Evolutionary conservation across 1,140 invertebrate genomes (phyloP).

Genomic region (Aphis gossypii): DNA sequence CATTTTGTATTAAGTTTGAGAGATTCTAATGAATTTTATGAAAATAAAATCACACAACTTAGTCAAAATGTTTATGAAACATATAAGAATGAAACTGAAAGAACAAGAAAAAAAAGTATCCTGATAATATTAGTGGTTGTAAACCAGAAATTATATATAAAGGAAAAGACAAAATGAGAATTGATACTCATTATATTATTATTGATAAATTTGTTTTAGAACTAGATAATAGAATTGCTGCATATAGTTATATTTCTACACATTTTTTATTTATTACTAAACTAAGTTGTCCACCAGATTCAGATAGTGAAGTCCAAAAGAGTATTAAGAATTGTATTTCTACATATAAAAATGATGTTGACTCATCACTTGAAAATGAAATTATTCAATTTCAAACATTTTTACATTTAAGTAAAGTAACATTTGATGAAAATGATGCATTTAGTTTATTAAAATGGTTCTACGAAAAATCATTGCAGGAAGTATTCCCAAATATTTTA

Average conservation of each 20-base stretch:
- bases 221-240: slow-evolving; percentile 4
- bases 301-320: slow-evolving; percentile 25
- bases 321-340: slow-evolving; percentile 18
- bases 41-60: neutral
- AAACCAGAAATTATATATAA: slow-evolving; percentile 20
- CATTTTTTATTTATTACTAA: slow-evolving; percentile 14
- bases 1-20: slow-evolving; percentile 4
- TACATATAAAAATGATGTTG: slow-evolving; percentile 28
- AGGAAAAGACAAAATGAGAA: slow-evolving; percentile 25
- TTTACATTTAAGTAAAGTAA: neutral
- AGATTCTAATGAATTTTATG: neutral
- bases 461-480: slow-evolving; percentile 6
- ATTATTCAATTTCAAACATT: slow-evolving; percentile 24
- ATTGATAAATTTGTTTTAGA: slow-evolving; percentile 17
- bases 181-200: slow-evolving; percentile 19
- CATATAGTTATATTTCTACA: slow-evolving; percentile 12
- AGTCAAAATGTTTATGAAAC: neutral
- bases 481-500: slow-evolving; percentile 4
- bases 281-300: slow-evolving; percentile 5
- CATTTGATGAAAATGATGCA: neutral
- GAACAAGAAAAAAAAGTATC: neutral
- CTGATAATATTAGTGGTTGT: neutral
- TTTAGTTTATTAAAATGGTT: slow-evolving; percentile 17
- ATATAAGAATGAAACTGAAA: neutral
- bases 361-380: neutral